Percentiles rank a stretch among this genome's conserved stretches.
phyloP scores from a whole-genome alignment of 2,797 vertebrate species.

The Squalus acanthias region DNA sequence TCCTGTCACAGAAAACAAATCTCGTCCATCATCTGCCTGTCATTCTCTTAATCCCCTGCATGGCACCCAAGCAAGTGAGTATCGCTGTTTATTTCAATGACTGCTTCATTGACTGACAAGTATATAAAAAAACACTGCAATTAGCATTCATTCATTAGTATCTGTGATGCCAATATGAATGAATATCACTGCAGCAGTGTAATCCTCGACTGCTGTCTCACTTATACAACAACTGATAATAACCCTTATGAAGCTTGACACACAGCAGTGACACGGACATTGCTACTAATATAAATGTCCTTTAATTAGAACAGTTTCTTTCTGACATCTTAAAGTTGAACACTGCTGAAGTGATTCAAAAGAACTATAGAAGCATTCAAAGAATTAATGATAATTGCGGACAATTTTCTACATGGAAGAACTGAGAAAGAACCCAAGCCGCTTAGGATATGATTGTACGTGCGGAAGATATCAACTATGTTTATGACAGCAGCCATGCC shows the following conservation, averaged over 20 bases:
- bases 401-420: slow-evolving; percentile 20
- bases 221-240: background rate
- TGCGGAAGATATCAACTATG: background rate
- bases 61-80: background rate
- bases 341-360: background rate
- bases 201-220: background rate
- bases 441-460: background rate
- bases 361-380: background rate
- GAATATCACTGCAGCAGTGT: background rate
- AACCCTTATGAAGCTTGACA: background rate
- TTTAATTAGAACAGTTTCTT: slow-evolving; percentile 18
- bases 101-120: background rate
- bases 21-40: background rate
- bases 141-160: slow-evolving; percentile 15
- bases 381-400: background rate
- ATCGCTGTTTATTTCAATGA: background rate
- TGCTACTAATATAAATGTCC: slow-evolving; percentile 3
- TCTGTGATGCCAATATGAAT: background rate
- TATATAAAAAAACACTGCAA: background rate
- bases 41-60: background rate
- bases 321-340: slow-evolving; percentile 14
- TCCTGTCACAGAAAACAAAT: background rate
- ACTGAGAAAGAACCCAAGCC: background rate
- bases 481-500: background rate
- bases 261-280: background rate